Percentiles rank a stretch among this genome's conserved stretches.
Evolutionary conservation across 2,113 vertebrate genomes (phyloP).

Genomic region (Scartelaos histophorus): DNA sequence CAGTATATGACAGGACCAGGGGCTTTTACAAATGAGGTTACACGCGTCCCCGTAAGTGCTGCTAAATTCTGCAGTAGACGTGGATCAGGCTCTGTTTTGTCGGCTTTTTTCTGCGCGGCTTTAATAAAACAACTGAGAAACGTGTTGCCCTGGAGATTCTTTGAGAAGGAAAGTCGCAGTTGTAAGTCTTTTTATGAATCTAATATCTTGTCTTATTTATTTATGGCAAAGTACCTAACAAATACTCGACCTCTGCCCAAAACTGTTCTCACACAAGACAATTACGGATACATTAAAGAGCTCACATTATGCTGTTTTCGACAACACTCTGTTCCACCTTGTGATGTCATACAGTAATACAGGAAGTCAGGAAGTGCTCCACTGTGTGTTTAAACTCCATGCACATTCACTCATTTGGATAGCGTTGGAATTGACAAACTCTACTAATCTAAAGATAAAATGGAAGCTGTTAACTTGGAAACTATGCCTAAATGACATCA

Average conservation of each 20-base stretch:
- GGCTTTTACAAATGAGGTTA: slow-evolving; percentile 21
- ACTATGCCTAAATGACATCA: too few species aligned
- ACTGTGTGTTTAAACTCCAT: too few species aligned
- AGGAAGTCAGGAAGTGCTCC: too few species aligned
- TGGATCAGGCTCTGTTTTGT: slow-evolving; percentile 19
- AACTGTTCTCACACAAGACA: too few species aligned
- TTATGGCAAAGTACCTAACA: background rate
- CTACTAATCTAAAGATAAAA: too few species aligned
- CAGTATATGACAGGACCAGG: slow-evolving; percentile 5
- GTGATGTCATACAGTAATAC: too few species aligned
- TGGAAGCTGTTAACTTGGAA: too few species aligned
- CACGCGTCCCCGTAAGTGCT: slow-evolving; percentile 21
- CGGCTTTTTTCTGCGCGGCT: slow-evolving; percentile 5
- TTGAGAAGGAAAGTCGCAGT: background rate
- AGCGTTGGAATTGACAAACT: too few species aligned
- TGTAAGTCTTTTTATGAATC: background rate
- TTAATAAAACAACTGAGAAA: slow-evolving; percentile 11
- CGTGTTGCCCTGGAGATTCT: background rate
- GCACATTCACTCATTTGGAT: too few species aligned
- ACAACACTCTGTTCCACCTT: too few species aligned
- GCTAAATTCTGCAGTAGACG: slow-evolving; percentile 37
- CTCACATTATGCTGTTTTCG: too few species aligned
- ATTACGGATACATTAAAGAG: too few species aligned
- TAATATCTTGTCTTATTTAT: background rate
- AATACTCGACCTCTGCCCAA: background rate